Evolutionary conservation across 1,140 invertebrate genomes (phyloP).

Genomic region (Diplogasteroides magnus): DNA sequence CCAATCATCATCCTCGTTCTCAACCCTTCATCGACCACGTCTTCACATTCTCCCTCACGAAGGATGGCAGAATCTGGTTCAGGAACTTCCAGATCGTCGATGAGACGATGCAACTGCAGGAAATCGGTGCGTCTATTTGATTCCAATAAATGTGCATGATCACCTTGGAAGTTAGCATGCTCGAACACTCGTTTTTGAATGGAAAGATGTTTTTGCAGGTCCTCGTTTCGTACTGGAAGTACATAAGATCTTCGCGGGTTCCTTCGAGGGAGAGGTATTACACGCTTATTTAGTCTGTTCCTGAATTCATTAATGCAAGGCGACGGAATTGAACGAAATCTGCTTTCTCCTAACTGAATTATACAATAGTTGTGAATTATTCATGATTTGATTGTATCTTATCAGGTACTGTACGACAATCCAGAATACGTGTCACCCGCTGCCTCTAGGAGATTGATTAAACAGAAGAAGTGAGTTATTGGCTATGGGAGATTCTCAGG

Average conservation of each 20-base stretch:
- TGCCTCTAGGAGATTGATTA: constrained; percentile 30
- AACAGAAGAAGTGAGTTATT: constrained; percentile 13
- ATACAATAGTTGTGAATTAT: too few relatives aligned
- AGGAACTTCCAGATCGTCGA: constrained; percentile 95
- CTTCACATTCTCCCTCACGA: constrained; percentile 80
- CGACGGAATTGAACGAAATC: too few relatives aligned
- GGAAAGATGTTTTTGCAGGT: constrained; percentile 59
- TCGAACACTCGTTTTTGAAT: constrained; percentile 14
- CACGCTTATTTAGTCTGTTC: too few relatives aligned
- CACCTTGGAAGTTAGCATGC: constrained; percentile 1
- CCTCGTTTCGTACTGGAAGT: constrained; percentile 93
- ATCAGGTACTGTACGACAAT: constrained; percentile 93
- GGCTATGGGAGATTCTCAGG: too few relatives aligned
- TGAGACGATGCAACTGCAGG: constrained; percentile 85
- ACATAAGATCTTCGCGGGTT: constrained; percentile 84
- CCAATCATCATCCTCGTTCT: constrained; percentile 92
- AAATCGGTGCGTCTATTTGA: constrained; percentile 69
- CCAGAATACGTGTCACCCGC: constrained; percentile 83
- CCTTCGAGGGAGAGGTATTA: constrained; percentile 83
- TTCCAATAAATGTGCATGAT: neutral
- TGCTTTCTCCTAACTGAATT: too few relatives aligned
- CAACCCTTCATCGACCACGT: constrained; percentile 99
- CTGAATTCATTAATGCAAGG: too few relatives aligned
- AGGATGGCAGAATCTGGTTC: constrained; percentile 92
- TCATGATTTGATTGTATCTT: too few relatives aligned